Percentiles rank a stretch among this genome's conserved stretches.
Evolutionary conservation across 1,140 invertebrate genomes (phyloP).

Genomic region (Thaumetopoea pityocampa): DNA sequence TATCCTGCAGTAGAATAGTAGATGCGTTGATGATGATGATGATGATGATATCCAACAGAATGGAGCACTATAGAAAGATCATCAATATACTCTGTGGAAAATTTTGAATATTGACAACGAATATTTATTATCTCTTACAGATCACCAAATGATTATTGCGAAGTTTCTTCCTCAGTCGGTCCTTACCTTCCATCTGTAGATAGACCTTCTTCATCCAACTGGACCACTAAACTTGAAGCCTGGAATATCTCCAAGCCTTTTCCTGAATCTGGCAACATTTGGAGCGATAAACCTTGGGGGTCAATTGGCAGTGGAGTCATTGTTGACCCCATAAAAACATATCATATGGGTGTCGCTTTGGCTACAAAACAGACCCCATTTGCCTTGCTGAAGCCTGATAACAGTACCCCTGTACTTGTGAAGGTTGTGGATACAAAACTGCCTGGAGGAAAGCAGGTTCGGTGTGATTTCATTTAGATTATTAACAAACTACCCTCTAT

Average conservation of each 20-base stretch:
- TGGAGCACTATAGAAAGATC: no score
- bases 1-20: no score
- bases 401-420: constrained; percentile 51
- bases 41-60: no score
- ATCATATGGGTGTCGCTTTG: constrained; percentile 61
- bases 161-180: constrained; percentile 53
- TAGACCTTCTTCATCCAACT: constrained; percentile 22
- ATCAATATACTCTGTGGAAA: background rate
- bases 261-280: constrained; percentile 23
- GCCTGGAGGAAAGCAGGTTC: constrained; percentile 61
- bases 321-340: constrained; percentile 62
- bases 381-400: constrained; percentile 56
- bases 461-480: no score
- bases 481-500: no score
- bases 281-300: constrained; percentile 29
- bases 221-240: constrained; percentile 18
- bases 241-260: constrained; percentile 24
- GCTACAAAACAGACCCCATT: constrained; percentile 61
- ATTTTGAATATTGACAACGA: background rate
- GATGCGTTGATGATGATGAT: no score
- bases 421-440: constrained; percentile 58
- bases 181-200: constrained; percentile 36
- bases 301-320: constrained; percentile 44
- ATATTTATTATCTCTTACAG: constrained; percentile 22
- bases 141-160: constrained; percentile 37